A percentile compares a stretch with the other conserved stretches of the same genome.
These are phyloP conservation scores for Littorina saxatilis DNA, from an alignment of 1,140 invertebrate genomes.

Conservation along the genomic window DNA sequence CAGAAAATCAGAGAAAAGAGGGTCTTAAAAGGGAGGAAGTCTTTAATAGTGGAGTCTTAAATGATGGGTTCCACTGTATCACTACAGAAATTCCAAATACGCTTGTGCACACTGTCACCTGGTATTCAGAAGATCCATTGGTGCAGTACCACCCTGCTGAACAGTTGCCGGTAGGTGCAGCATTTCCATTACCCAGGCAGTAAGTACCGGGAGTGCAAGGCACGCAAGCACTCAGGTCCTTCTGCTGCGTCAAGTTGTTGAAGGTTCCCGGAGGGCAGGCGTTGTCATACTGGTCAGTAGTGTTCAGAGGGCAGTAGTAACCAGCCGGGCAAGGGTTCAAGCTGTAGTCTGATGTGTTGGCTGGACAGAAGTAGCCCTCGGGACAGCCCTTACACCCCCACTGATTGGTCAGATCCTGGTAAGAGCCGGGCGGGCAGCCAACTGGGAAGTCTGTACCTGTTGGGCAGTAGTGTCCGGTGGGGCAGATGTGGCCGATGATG, in stretches of 20 bases:
- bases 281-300: conserved; percentile 60
- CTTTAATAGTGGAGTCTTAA: no score
- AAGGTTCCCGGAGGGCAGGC: conserved; percentile 69
- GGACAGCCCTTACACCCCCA: conserved; percentile 67
- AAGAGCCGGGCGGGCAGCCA: conserved; percentile 69
- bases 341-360: conserved; percentile 67
- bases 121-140: conserved; percentile 60
- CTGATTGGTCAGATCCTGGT: conserved; percentile 69
- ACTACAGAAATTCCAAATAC: no score
- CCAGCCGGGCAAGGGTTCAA: conserved; percentile 66
- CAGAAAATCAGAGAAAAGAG: no score
- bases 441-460: conserved; percentile 68
- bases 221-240: conserved; percentile 54
- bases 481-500: conserved; percentile 70
- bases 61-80: no score
- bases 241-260: conserved; percentile 63
- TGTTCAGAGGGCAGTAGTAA: conserved; percentile 67
- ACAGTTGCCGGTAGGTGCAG: conserved; percentile 64
- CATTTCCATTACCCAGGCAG: conserved; percentile 69
- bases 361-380: conserved; percentile 67
- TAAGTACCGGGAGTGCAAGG: conserved; percentile 67
- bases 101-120: no score
- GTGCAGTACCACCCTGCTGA: conserved; percentile 71
- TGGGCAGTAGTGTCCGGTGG: conserved; percentile 71
- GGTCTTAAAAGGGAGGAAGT: no score